Base-by-base conservation (phyloP, 2,113 vertebrate species). In the Serinus canaria region DNA sequence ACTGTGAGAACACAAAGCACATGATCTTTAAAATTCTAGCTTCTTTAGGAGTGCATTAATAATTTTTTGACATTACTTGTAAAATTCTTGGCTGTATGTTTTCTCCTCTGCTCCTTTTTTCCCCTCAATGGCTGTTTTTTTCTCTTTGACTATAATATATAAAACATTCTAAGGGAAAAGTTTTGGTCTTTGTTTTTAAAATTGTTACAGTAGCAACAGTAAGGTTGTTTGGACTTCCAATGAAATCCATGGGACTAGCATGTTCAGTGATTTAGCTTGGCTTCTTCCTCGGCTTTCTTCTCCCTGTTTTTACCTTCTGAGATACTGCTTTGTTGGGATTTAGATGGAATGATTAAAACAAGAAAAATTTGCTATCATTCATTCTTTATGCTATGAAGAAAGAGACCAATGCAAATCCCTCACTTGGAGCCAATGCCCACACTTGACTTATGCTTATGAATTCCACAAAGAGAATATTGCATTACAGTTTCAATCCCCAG, bases 391-490 rank as follows among this genome's bases (percentile, higher is more conserved):
- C 95, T 92, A 4, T 55, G 88, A 64, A 93, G 74, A 94, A 69
- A 90, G 75, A 93, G 17, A 30, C 66, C 60, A n/a, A 68, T 78
- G 46, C 82, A 97, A 96, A 95, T 91, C 33, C 52, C 58, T 56
- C 33, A 90, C 4, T 33, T 58, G 87, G 63, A 93, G 69, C 92
- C 77, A 81, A 73, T 91, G 89, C 88, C 83, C 92, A 79, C 83
- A 30, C 56, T 96, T 97, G 73, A 88, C 77, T 97, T 97, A 96
- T 63, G 86, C 69, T 94, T 97, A 97, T 93, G 67, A 81, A 92
- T 97, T 88, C 73, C 93, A 96, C 84, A 93, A 97, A 97, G 72
- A 97, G 74, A 97, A 95, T 96, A 97, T 96, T 95, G 68, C 86
- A 97, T 98, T 97, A 96, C 63, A 87, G 35, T 87, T 88, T 95